These are phyloP conservation scores for Lycocerus yunnanus DNA, from an alignment of 2,888 invertebrate genomes.

Conservation along the genomic window DNA sequence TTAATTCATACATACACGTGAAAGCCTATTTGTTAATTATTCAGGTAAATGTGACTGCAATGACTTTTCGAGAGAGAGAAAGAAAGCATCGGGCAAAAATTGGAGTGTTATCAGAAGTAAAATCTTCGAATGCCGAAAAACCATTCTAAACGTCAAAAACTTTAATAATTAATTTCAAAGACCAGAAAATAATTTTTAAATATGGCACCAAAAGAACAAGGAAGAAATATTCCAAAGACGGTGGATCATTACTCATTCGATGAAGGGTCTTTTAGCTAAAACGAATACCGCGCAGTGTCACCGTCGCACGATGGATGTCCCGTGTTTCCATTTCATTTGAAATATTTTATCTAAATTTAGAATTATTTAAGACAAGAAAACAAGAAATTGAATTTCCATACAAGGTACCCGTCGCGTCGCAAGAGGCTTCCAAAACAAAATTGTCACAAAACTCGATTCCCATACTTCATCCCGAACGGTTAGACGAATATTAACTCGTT, in stretches of 20 bases:
- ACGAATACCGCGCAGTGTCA: conserved; percentile 43
- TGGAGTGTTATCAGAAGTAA: neutral
- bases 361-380: conserved; percentile 15
- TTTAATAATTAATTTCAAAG: conserved; percentile 7
- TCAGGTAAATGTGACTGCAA: conserved; percentile 5
- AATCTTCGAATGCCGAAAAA: conserved; percentile 2
- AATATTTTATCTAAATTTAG: conserved; percentile 32
- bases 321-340: conserved; percentile 31
- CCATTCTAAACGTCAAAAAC: conserved; percentile 1
- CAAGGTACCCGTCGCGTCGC: neutral
- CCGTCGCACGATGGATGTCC: conserved; percentile 37
- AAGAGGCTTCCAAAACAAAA: neutral
- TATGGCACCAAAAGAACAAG: conserved; percentile 17
- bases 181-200: conserved; percentile 15
- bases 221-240: conserved; percentile 26
- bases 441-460: neutral
- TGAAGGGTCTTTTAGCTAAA: conserved; percentile 42
- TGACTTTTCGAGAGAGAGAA: neutral
- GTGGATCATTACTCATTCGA: conserved; percentile 44
- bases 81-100: neutral
- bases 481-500: neutral
- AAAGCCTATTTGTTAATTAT: conserved; percentile 18
- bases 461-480: neutral
- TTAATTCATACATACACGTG: conserved; percentile 13
- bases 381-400: neutral